A percentile compares a stretch with the other conserved stretches of the same genome.
Conservation (phyloP, 2,113 vertebrate species). For the Lepisosteus osseus region DNA sequence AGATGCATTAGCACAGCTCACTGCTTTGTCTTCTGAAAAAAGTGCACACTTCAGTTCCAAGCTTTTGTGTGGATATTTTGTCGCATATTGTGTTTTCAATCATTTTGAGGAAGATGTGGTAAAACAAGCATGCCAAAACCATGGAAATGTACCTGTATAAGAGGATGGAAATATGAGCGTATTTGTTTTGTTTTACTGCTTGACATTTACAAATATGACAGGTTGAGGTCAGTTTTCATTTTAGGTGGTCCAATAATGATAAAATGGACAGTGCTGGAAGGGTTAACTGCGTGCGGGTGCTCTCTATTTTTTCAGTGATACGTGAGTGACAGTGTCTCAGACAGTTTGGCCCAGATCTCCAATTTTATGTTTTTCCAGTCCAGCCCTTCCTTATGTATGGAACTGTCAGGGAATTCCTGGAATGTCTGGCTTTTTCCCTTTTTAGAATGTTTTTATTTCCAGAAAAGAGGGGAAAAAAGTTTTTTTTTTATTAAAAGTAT, state of each 20-base stretch:
- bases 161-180: too few species aligned
- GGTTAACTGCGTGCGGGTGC: slow-evolving; percentile 58
- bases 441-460: slow-evolving; percentile 69
- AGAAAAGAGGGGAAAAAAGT: slow-evolving; percentile 40
- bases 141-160: too few species aligned
- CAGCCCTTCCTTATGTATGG: slow-evolving; percentile 78
- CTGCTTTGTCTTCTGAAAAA: too few species aligned
- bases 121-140: too few species aligned
- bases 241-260: not conserved
- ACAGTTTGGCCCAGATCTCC: slow-evolving; percentile 78
- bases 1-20: too few species aligned
- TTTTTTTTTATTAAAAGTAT: slow-evolving; percentile 30
- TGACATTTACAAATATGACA: too few species aligned
- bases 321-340: slow-evolving; percentile 79
- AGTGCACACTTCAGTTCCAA: too few species aligned
- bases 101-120: too few species aligned
- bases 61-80: too few species aligned
- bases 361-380: slow-evolving; percentile 83
- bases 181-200: too few species aligned
- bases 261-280: slow-evolving; percentile 40
- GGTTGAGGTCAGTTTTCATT: not conserved
- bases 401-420: slow-evolving; percentile 85
- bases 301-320: slow-evolving; percentile 65
- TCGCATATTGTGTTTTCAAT: too few species aligned
- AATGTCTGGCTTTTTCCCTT: slow-evolving; percentile 81